Percentiles rank a stretch among this genome's conserved stretches.
phyloP scores from a whole-genome alignment of 2,113 vertebrate species.

The Nyctereutes procyonoides region DNA sequence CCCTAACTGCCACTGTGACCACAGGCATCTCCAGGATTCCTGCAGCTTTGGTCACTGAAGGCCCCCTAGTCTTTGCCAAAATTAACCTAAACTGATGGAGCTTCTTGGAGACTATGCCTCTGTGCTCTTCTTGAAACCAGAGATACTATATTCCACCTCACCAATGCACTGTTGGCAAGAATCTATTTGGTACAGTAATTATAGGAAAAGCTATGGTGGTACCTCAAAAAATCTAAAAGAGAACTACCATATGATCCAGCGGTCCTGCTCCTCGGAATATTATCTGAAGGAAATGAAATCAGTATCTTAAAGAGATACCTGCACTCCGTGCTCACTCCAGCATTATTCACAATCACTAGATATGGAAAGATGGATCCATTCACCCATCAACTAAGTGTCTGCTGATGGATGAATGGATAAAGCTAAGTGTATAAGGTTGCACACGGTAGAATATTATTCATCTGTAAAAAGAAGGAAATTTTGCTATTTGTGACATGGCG shows the following conservation, averaged over 20 bases:
- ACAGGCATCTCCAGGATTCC: background rate
- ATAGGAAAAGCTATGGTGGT: background rate
- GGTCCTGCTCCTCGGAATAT: background rate
- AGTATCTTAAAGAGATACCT: background rate
- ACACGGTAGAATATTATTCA: background rate
- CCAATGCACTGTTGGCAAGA: background rate
- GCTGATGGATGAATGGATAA: too few species aligned
- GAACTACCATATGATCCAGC: background rate
- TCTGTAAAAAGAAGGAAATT: background rate
- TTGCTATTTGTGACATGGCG: background rate
- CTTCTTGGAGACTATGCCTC: background rate
- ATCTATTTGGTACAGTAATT: background rate
- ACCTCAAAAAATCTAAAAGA: background rate
- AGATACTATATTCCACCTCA: background rate
- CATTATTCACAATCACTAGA: background rate
- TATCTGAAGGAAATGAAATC: background rate
- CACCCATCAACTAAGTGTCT: background rate
- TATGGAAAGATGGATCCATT: background rate
- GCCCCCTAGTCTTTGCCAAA: background rate
- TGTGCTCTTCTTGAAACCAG: background rate
- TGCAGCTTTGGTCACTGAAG: background rate
- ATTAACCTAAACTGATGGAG: background rate
- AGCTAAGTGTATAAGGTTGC: background rate
- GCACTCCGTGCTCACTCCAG: background rate
- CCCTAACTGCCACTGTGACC: background rate